Evolutionary conservation across 2,888 invertebrate genomes (phyloP).

Genomic region (Uloborus plumipes): DNA sequence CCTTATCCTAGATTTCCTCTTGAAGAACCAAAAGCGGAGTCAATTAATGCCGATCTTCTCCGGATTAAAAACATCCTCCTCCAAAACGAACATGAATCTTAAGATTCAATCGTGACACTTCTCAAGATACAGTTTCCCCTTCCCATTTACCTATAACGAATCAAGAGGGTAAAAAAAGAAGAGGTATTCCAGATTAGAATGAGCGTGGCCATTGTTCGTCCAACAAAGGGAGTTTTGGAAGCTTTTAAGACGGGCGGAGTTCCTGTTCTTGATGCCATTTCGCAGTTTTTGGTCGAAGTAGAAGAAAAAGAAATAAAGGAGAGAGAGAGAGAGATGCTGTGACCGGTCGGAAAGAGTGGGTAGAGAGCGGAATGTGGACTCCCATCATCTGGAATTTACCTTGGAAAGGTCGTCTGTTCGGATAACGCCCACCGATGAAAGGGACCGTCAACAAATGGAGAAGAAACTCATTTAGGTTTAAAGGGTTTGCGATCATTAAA

Average conservation of each 20-base stretch:
- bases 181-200: not conserved
- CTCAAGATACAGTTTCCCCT: not conserved
- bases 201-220: constrained; percentile 17
- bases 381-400: constrained; percentile 51
- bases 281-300: constrained; percentile 9
- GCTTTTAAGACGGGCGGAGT: constrained; percentile 2
- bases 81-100: not conserved
- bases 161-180: constrained; percentile 3
- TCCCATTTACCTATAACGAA: not conserved
- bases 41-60: no score
- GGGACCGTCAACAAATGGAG: no score
- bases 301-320: constrained; percentile 17
- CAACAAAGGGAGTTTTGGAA: constrained; percentile 23
- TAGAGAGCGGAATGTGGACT: constrained; percentile 43
- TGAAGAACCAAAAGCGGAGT: no score
- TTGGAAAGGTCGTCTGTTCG: constrained; percentile 59
- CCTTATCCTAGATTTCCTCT: no score
- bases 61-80: not conserved
- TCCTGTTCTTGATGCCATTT: constrained; percentile 10
- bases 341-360: constrained; percentile 51
- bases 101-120: constrained; percentile 14
- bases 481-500: no score
- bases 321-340: constrained; percentile 7
- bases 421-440: constrained; percentile 36
- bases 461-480: no score